Conservation (phyloP, 2,888 invertebrate species). For the Strigamia transsilvanica region DNA sequence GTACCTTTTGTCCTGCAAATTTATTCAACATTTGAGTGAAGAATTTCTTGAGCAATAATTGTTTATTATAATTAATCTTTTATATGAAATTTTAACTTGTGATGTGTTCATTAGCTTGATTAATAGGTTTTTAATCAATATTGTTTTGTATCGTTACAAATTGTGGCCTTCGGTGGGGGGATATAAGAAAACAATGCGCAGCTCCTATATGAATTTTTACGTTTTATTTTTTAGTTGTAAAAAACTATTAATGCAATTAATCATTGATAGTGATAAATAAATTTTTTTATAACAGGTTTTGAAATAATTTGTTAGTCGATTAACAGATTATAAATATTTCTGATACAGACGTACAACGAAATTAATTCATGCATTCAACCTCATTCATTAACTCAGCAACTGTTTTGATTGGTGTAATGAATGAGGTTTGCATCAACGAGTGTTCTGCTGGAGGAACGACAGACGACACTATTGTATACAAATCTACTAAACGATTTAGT, state of each 20-base stretch:
- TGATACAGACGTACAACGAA: slow-evolving; percentile 1
- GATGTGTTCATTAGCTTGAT: not conserved
- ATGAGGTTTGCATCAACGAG: not conserved
- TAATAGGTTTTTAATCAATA: not conserved
- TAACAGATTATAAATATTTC: not conserved
- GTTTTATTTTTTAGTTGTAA: not conserved
- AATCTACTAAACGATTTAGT: not conserved
- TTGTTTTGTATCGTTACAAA: slow-evolving; percentile 23
- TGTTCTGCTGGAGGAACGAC: not conserved
- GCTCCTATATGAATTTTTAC: slow-evolving; percentile 30
- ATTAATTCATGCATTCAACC: not conserved
- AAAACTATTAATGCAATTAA: slow-evolving; percentile 1
- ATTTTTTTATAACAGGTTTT: slow-evolving; percentile 26
- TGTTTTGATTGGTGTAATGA: not conserved
- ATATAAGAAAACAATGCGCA: slow-evolving; percentile 22
- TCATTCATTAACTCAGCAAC: not conserved
- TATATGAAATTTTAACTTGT: slow-evolving; percentile 3
- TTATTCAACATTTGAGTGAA: not conserved
- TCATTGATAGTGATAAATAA: not conserved
- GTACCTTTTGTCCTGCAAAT: slow-evolving; percentile 13
- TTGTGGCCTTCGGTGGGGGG: slow-evolving; percentile 18
- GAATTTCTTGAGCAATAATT: slow-evolving; percentile 7
- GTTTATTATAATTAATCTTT: not conserved
- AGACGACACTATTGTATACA: slow-evolving; percentile 11
- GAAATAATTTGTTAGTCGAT: slow-evolving; percentile 3